Conservation (phyloP, 2,888 invertebrate genomes). For the Oxystoma pomonae region DNA sequence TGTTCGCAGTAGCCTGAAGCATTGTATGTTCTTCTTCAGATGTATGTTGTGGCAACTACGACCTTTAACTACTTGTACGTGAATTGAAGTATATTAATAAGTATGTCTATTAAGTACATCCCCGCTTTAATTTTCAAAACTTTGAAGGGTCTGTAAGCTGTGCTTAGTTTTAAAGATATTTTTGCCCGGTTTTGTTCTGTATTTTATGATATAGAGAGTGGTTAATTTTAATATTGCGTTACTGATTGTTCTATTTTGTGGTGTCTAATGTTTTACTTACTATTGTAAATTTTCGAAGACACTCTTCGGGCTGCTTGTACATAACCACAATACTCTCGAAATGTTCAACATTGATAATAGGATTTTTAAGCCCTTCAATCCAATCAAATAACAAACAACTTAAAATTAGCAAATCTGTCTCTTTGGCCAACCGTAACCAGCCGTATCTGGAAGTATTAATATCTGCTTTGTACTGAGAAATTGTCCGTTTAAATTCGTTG, state of each 20-base stretch:
- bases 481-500: constrained; percentile 51
- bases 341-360: constrained; percentile 62
- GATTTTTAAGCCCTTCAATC: constrained; percentile 69
- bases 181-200: too few species aligned
- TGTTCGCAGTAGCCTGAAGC: too few species aligned
- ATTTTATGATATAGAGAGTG: too few species aligned
- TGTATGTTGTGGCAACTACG: too few species aligned
- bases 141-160: too few species aligned
- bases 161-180: too few species aligned
- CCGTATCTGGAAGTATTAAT: constrained; percentile 65
- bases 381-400: constrained; percentile 68
- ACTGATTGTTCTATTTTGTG: constrained; percentile 1
- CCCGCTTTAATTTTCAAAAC: too few species aligned
- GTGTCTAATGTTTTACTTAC: constrained; percentile 39
- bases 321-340: constrained; percentile 62
- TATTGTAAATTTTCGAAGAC: constrained; percentile 55
- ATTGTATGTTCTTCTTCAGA: too few species aligned
- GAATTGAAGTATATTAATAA: too few species aligned
- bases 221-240: too few species aligned
- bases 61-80: too few species aligned
- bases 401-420: constrained; percentile 60
- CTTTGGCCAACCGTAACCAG: constrained; percentile 61
- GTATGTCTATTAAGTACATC: too few species aligned
- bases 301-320: constrained; percentile 58
- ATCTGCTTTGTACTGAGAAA: constrained; percentile 56